Percentiles rank a stretch among this genome's conserved stretches.
Conservation (phyloP, 2,888 invertebrate species). For the Oligia latruncula region DNA sequence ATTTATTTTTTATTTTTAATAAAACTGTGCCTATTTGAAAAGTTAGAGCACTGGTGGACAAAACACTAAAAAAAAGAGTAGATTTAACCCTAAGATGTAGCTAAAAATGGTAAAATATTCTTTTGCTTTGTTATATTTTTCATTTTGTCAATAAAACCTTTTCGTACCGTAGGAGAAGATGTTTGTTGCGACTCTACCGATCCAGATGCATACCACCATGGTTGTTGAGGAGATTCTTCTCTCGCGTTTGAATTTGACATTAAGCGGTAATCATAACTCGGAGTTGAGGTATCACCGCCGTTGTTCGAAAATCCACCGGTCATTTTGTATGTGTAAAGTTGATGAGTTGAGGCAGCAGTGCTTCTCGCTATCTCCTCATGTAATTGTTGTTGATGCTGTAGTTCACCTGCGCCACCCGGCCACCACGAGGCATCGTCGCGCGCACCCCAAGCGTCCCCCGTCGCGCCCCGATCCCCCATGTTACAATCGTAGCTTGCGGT, state of each 20-base stretch:
- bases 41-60: neutral
- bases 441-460: conserved; percentile 90
- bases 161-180: conserved; percentile 86
- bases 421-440: conserved; percentile 90
- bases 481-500: conserved; percentile 84
- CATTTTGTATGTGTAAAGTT: conserved; percentile 96
- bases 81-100: neutral
- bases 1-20: neutral
- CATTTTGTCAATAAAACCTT: conserved; percentile 37
- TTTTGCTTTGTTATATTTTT: conserved; percentile 43
- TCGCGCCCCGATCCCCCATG: conserved; percentile 89
- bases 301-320: conserved; percentile 94
- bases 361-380: conserved; percentile 87
- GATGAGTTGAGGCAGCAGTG: conserved; percentile 90
- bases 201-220: conserved; percentile 94
- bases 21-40: neutral
- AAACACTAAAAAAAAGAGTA: neutral
- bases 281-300: conserved; percentile 91
- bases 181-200: conserved; percentile 90
- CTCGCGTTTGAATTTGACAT: conserved; percentile 90
- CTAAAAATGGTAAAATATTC: conserved; percentile 1
- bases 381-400: conserved; percentile 88
- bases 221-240: conserved; percentile 86
- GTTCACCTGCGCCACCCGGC: conserved; percentile 87
- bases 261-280: conserved; percentile 94